These are phyloP conservation scores for Liopterus haemorrhoidalis DNA, from an alignment of 2,888 invertebrate species.

Conservation along the genomic window DNA sequence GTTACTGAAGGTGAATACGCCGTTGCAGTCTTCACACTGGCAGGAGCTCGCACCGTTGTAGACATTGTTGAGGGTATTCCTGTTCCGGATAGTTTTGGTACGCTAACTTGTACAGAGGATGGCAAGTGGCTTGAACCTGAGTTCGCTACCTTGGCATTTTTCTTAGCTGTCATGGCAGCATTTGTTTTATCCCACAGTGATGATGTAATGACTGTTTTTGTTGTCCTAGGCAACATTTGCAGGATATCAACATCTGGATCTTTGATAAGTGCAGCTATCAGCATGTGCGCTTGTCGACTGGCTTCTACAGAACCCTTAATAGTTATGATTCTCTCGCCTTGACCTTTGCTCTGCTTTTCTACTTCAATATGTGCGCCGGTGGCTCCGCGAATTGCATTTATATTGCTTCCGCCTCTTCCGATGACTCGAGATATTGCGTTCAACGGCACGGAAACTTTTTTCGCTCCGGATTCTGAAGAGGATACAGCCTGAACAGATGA, in stretches of 20 bases:
- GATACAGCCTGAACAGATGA: slow-evolving; percentile 56
- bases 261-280: slow-evolving; percentile 88
- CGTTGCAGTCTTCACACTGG: slow-evolving; percentile 23
- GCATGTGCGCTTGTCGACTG: slow-evolving; percentile 83
- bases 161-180: slow-evolving; percentile 41
- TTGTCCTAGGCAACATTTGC: slow-evolving; percentile 63
- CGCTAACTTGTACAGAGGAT: slow-evolving; percentile 35
- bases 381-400: slow-evolving; percentile 93
- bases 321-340: slow-evolving; percentile 89
- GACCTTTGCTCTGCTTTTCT: slow-evolving; percentile 93
- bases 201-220: slow-evolving; percentile 50
- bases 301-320: slow-evolving; percentile 92
- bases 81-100: slow-evolving; percentile 33
- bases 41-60: slow-evolving; percentile 26
- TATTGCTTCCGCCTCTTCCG: slow-evolving; percentile 94
- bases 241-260: slow-evolving; percentile 91
- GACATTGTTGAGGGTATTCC: slow-evolving; percentile 29
- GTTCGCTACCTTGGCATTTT: slow-evolving; percentile 11
- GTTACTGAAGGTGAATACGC: slow-evolving; percentile 35
- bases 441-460: slow-evolving; percentile 90
- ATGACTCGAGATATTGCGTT: slow-evolving; percentile 96
- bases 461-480: slow-evolving; percentile 52
- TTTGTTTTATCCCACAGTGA: slow-evolving; percentile 55
- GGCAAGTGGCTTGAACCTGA: slow-evolving; percentile 24
- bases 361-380: slow-evolving; percentile 98